Evolutionary conservation across 2,113 vertebrate species (phyloP).

Genomic region (Mixornis gularis): DNA sequence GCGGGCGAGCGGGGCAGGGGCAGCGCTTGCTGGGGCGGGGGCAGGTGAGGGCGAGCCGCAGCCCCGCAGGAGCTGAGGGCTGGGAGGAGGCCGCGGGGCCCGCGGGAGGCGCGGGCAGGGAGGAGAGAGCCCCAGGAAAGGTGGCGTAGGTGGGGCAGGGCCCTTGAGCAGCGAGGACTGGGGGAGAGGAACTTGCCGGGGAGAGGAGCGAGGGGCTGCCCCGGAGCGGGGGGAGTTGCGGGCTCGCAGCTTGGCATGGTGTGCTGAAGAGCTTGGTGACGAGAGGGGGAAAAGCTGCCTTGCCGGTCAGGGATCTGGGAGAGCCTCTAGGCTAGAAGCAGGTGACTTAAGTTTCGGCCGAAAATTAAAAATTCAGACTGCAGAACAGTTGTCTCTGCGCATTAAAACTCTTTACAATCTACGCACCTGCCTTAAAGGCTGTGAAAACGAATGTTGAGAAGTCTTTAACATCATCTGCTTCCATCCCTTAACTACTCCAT

Average conservation of each 20-base stretch:
- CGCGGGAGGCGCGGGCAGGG: background rate
- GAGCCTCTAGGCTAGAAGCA: conserved; percentile 21
- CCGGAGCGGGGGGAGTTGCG: background rate
- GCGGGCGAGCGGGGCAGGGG: conserved; percentile 57
- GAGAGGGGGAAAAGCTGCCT: background rate
- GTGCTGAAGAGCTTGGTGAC: conserved; percentile 38
- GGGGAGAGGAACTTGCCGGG: background rate
- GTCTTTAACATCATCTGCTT: conserved; percentile 4
- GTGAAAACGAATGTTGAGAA: background rate
- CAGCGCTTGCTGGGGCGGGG: conserved; percentile 55
- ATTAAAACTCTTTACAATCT: background rate
- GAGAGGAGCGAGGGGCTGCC: conserved; percentile 38
- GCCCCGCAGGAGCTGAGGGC: conserved; percentile 33
- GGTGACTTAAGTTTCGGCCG: background rate
- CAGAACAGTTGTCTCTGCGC: background rate
- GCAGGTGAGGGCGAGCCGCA: conserved; percentile 49
- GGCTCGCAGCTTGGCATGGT: conserved; percentile 52
- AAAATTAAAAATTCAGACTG: background rate
- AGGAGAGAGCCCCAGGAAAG: background rate
- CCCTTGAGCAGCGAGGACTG: background rate
- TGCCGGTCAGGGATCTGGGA: background rate
- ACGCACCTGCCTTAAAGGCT: background rate
- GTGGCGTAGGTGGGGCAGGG: background rate
- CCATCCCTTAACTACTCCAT: background rate
- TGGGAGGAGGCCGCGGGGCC: conserved; percentile 20